Percentiles rank a stretch among this genome's conserved stretches.
phyloP scores from a whole-genome alignment of 2,113 vertebrate species.

The Pachycephala philippinensis region DNA sequence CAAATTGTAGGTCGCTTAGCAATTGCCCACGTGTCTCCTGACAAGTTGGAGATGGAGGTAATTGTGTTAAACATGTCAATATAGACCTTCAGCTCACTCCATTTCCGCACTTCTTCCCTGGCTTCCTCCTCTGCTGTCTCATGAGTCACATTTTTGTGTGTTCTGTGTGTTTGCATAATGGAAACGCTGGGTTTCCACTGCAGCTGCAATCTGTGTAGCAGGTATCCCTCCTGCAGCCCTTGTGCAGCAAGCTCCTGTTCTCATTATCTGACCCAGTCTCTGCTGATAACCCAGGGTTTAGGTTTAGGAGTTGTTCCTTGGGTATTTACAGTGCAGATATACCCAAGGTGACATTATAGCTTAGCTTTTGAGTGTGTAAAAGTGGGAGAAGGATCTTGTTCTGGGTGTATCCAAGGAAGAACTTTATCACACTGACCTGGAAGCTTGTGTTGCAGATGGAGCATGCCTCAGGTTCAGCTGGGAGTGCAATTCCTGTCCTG shows the following conservation, averaged over 20 bases:
- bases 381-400: background rate
- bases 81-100: background rate
- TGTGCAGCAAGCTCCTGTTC: background rate
- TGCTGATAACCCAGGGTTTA: background rate
- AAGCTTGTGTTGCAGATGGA: background rate
- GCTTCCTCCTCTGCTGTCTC: background rate
- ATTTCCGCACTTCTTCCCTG: background rate
- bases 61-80: background rate
- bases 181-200: background rate
- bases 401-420: background rate
- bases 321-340: background rate
- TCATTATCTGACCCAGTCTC: background rate
- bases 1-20: background rate
- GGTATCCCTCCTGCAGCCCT: background rate
- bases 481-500: background rate
- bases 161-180: background rate
- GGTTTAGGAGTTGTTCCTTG: background rate
- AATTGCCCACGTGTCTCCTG: background rate
- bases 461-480: background rate
- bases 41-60: background rate
- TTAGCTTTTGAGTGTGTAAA: background rate
- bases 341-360: background rate
- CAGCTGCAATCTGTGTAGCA: background rate
- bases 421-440: background rate
- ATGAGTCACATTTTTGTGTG: conserved; percentile 6